Conservation (phyloP, 1,140 invertebrate genomes). For the Saccostrea glomerata region DNA sequence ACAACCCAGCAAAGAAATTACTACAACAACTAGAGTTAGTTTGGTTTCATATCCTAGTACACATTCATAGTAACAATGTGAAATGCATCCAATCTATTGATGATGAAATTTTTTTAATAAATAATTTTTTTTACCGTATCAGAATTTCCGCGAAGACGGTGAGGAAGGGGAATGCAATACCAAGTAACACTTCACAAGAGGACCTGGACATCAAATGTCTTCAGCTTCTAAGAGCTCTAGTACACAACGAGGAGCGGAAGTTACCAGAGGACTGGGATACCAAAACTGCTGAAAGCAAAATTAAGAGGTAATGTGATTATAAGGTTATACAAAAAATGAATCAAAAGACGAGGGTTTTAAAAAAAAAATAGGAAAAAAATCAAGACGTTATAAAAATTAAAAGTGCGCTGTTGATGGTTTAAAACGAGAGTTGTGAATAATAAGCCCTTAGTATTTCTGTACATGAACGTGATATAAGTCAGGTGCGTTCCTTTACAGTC, state of each 20-base stretch:
- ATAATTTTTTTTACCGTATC: not conserved
- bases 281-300: constrained; percentile 66
- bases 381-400: constrained; percentile 59
- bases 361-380: constrained; percentile 64
- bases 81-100: no score
- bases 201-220: constrained; percentile 77
- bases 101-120: no score
- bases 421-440: no score
- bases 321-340: no score
- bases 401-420: no score
- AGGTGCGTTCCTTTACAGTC: constrained; percentile 62
- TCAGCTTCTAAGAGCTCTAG: constrained; percentile 75
- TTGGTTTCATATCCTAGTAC: not conserved
- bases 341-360: no score
- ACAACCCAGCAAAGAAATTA: constrained; percentile 68
- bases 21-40: constrained; percentile 76
- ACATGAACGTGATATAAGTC: no score
- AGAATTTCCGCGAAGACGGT: constrained; percentile 72
- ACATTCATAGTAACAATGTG: not conserved
- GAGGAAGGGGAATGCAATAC: constrained; percentile 57
- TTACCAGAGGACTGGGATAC: constrained; percentile 76
- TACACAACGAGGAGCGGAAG: constrained; percentile 78
- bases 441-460: no score
- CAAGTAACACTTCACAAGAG: constrained; percentile 66
- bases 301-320: constrained; percentile 68